A percentile compares a stretch with the other conserved stretches of the same genome.
Evolutionary conservation across 2,797 vertebrate genomes (phyloP).

Genomic region (Sebastes dallii): DNA sequence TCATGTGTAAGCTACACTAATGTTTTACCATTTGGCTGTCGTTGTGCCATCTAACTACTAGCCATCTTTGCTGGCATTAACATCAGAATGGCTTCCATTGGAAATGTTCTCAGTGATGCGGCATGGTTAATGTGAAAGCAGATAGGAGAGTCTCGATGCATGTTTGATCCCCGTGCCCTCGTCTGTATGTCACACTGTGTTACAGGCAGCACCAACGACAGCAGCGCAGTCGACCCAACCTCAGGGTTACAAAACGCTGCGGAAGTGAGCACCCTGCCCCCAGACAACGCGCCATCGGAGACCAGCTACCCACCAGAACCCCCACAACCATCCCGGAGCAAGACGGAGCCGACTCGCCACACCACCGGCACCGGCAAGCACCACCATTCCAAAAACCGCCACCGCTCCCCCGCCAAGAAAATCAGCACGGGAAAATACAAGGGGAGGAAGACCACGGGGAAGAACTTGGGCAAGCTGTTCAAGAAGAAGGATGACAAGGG

Average conservation of each 20-base stretch:
- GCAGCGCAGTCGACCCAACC: slow-evolving; percentile 88
- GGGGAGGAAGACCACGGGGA: slow-evolving; percentile 45
- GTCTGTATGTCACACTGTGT: slow-evolving; percentile 79
- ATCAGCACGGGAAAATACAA: slow-evolving; percentile 70
- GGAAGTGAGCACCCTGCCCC: slow-evolving; percentile 88
- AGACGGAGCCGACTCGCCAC: slow-evolving; percentile 84
- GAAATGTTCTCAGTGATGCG: slow-evolving; percentile 55
- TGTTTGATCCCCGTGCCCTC: slow-evolving; percentile 77
- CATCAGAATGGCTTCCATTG: slow-evolving; percentile 71
- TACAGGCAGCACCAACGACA: slow-evolving; percentile 91
- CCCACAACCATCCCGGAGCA: slow-evolving; percentile 91
- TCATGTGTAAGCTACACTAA: slow-evolving; percentile 51
- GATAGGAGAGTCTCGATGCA: slow-evolving; percentile 29
- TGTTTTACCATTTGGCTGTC: slow-evolving; percentile 56
- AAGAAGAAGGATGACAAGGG: slow-evolving; percentile 68
- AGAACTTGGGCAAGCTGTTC: slow-evolving; percentile 9
- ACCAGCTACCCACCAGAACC: slow-evolving; percentile 90
- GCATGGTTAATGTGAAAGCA: slow-evolving; percentile 61
- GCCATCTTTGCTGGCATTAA: slow-evolving; percentile 63
- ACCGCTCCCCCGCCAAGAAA: slow-evolving; percentile 86
- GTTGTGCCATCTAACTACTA: slow-evolving; percentile 56
- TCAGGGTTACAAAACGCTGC: slow-evolving; percentile 93
- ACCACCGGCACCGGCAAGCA: slow-evolving; percentile 74
- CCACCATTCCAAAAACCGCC: slow-evolving; percentile 83
- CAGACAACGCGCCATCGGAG: slow-evolving; percentile 84